Evolutionary conservation across 2,113 vertebrate genomes (phyloP).

Genomic region (Recurvirostra avosetta): DNA sequence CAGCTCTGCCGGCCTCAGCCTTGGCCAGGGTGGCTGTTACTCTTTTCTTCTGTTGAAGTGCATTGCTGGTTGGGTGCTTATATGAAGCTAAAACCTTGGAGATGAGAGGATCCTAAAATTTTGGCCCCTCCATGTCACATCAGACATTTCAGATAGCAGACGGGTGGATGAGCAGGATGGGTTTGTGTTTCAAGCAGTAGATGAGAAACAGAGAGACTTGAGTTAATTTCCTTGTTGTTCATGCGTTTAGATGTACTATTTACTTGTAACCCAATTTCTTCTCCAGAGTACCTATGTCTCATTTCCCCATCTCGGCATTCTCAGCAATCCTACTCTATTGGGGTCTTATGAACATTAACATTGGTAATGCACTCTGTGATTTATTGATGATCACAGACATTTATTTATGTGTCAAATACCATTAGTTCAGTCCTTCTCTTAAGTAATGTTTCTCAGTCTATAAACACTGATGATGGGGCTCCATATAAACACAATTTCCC

Average conservation of each 20-base stretch:
- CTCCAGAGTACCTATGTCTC: background rate
- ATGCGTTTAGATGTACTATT: background rate
- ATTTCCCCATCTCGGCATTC: background rate
- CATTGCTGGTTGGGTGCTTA: background rate
- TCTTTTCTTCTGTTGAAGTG: background rate
- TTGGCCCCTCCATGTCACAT: background rate
- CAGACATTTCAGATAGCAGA: background rate
- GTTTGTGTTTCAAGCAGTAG: background rate
- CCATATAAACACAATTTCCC: background rate
- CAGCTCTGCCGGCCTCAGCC: background rate
- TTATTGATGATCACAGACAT: background rate
- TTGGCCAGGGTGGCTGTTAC: background rate
- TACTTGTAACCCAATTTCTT: background rate
- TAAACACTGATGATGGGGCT: background rate
- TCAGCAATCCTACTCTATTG: background rate
- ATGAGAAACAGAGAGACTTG: background rate
- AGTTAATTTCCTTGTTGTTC: background rate
- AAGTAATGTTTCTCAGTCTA: constrained; percentile 2
- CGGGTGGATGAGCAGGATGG: background rate
- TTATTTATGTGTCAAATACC: constrained; percentile 2
- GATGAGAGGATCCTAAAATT: background rate
- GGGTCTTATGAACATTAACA: background rate
- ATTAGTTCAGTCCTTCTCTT: background rate
- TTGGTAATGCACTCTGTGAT: background rate
- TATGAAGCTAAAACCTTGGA: background rate